phyloP scores from a whole-genome alignment of 2,888 invertebrate species.

The Eupithecia dodoneata region DNA sequence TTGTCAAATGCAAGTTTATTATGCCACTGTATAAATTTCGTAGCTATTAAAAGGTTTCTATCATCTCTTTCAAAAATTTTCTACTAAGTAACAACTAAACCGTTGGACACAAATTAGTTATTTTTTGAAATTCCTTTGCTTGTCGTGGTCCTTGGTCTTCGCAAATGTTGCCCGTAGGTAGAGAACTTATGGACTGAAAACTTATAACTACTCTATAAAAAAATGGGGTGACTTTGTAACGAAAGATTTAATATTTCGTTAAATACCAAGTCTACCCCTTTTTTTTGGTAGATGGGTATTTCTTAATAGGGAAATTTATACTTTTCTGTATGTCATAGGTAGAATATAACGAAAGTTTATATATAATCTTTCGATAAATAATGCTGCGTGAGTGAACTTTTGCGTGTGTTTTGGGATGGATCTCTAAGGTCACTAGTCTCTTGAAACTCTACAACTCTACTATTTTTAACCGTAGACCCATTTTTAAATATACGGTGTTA shows the following conservation, averaged over 20 bases:
- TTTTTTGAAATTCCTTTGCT: not conserved
- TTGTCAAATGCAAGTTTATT: not conserved
- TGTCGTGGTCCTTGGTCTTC: not conserved
- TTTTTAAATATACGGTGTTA: no score
- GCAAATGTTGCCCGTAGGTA: not conserved
- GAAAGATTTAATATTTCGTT: not conserved
- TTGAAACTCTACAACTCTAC: no score
- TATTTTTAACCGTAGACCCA: no score
- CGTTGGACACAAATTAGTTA: not conserved
- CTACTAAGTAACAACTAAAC: not conserved
- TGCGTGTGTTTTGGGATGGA: no score
- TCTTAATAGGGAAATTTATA: no score
- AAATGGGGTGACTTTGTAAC: not conserved
- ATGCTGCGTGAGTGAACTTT: no score
- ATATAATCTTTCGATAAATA: no score
- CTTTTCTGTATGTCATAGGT: no score
- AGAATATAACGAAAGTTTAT: no score
- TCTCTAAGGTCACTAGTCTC: no score
- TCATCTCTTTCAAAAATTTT: not conserved
- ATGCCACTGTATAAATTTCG: not conserved
- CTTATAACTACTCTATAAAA: not conserved
- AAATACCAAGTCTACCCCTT: not conserved
- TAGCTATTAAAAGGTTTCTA: not conserved
- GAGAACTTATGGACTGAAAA: not conserved
- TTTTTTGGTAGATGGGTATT: no score